Conservation (phyloP, 2,113 vertebrate genomes). For the Pelmatolapia mariae region DNA sequence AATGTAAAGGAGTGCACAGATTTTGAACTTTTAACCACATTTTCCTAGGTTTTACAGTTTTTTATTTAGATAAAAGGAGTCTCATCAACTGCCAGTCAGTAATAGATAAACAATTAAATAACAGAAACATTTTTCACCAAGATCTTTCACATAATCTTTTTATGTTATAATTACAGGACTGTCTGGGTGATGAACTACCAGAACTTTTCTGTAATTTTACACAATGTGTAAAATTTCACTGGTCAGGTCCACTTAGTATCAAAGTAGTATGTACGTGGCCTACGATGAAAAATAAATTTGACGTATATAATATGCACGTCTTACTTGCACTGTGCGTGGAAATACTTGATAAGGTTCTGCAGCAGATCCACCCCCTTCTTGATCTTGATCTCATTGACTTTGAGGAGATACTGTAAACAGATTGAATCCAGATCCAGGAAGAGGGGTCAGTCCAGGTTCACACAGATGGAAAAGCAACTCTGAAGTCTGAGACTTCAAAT, state of each 20-base stretch:
- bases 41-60: accelerated
- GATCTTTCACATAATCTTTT: not conserved
- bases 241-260: not conserved
- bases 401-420: slow-evolving; percentile 77
- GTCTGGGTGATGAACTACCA: not conserved
- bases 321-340: slow-evolving; percentile 91
- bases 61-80: not conserved
- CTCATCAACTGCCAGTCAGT: not conserved
- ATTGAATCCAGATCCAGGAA: not conserved
- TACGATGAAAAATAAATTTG: not conserved
- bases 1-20: not conserved
- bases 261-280: not conserved
- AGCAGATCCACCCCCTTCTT: slow-evolving; percentile 98
- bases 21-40: not conserved
- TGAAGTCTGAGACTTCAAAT: not conserved
- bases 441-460: not conserved
- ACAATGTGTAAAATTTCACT: not conserved
- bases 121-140: not conserved
- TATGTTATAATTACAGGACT: not conserved
- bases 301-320: not conserved
- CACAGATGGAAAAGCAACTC: not conserved
- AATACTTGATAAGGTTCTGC: slow-evolving; percentile 98
- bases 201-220: not conserved
- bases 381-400: slow-evolving; percentile 99
- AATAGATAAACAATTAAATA: not conserved